Conservation (phyloP, 1,140 invertebrate genomes). For the Solenopsis invicta region DNA sequence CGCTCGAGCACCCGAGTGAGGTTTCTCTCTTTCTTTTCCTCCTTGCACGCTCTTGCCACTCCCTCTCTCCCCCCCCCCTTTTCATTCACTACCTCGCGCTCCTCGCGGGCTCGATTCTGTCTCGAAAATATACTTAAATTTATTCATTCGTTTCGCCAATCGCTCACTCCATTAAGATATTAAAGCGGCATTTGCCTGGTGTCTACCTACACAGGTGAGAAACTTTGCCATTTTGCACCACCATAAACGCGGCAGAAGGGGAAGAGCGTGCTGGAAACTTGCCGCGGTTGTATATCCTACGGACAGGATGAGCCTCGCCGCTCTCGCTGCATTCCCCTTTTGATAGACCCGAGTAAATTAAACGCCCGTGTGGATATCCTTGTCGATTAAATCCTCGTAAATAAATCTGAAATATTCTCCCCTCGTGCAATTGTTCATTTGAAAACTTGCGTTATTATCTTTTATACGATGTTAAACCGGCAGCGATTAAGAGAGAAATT, state of each 20-base stretch:
- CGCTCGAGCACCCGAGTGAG: background rate
- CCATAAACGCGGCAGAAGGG: constrained; percentile 13
- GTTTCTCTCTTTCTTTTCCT: constrained; percentile 13
- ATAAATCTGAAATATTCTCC: background rate
- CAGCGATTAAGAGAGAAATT: background rate
- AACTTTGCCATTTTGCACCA: constrained; percentile 54
- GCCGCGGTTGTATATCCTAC: constrained; percentile 28
- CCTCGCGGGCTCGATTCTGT: constrained; percentile 35
- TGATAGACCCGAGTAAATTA: constrained; percentile 27
- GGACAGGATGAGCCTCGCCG: constrained; percentile 14
- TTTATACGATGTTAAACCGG: background rate
- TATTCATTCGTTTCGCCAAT: constrained; percentile 54
- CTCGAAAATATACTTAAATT: constrained; percentile 67
- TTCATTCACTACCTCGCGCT: constrained; percentile 45
- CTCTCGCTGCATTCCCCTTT: background rate
- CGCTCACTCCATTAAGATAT: constrained; percentile 66
- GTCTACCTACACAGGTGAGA: constrained; percentile 59
- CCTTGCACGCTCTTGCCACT: background rate
- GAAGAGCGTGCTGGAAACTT: constrained; percentile 36
- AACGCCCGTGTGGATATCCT: constrained; percentile 6
- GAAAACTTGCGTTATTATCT: background rate
- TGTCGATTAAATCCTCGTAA: constrained; percentile 5
- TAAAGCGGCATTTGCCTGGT: constrained; percentile 51
- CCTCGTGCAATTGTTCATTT: background rate
- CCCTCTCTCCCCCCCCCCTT: too few relatives aligned